phyloP scores from a whole-genome alignment of 2,888 invertebrate genomes.

The Loripinus fragilis region DNA sequence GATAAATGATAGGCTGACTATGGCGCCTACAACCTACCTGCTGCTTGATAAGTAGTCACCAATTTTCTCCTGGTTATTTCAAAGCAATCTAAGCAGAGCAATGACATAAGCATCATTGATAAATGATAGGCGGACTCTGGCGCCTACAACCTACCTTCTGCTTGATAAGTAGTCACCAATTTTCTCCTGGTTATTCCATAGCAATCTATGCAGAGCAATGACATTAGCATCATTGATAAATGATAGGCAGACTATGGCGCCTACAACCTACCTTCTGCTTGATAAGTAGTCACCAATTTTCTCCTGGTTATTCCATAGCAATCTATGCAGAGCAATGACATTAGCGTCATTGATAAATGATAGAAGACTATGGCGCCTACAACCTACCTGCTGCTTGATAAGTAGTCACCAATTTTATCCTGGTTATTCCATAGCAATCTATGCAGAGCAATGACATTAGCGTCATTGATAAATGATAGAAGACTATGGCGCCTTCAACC shows the following conservation, averaged over 20 bases:
- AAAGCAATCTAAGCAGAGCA: too few species aligned
- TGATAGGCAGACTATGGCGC: too few species aligned
- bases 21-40: too few species aligned
- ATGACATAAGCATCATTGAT: too few species aligned
- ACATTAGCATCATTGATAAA: constrained; percentile 99
- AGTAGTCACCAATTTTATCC: constrained; percentile 91
- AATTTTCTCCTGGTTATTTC: too few species aligned
- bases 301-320: constrained; percentile 98
- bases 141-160: constrained; percentile 76
- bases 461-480: too few species aligned
- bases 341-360: too few species aligned
- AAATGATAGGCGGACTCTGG: too few species aligned
- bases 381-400: constrained; percentile 85
- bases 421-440: constrained; percentile 97
- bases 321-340: too few species aligned
- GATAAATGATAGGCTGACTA: constrained; percentile 94
- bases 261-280: constrained; percentile 82
- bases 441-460: constrained; percentile 96
- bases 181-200: constrained; percentile 98
- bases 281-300: constrained; percentile 89
- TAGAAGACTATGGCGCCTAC: too few species aligned
- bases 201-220: constrained; percentile 93
- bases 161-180: constrained; percentile 88
- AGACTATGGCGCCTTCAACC: constrained; percentile 95
- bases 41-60: too few species aligned